Evolutionary conservation across 2,888 invertebrate species (phyloP), one percentile per base, ranked within the genome.

Genomic region (Odontocerum albicorne): DNA sequence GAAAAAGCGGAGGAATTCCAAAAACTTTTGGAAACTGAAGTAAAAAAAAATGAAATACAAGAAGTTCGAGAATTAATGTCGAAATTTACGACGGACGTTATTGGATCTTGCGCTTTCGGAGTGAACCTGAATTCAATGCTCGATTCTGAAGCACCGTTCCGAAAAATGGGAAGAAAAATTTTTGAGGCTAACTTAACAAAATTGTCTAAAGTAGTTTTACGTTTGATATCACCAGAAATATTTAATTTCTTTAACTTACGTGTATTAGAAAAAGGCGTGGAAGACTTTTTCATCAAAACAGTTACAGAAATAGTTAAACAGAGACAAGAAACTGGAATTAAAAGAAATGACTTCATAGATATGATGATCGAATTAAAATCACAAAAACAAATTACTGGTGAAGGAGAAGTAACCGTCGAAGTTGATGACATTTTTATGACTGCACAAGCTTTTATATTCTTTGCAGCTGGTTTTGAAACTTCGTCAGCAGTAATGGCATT

Each of bases 381-480:
- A 31, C 57, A 57, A 3, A 58, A 16, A 44, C 44, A 57, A 10
- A 17, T 36, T 36, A 60, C n/a, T 33, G 43, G 21, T 8, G 36
- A 33, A 7, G 22, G 16, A 2, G 42, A 53, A 19, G 17, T 33
- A 12, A 35, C 55, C 8, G 44, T 69, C 16, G 66, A 68, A 55
- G 57, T 72, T 8, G 68, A 68, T 2, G 67, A 72, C 1, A 65
- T 63, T 13, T 38, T 72, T 0, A 70, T 74, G 15, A 67, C 68
- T 1, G 71, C 74, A 0, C 74, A 77, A 61, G 70, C 71, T 1
- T 72, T 74, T 60, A 65, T 74, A 12, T 75, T 77, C 61, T 75
- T 73, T 53, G 65, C 66, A 1, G 78, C 70, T 6, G 77, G 77
- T 0, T 77, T 72, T 59, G 77, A 76, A 59, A 75, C 76, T 1